Conservation (phyloP, 2,888 invertebrate genomes). For the Exocentrus adspersus region DNA sequence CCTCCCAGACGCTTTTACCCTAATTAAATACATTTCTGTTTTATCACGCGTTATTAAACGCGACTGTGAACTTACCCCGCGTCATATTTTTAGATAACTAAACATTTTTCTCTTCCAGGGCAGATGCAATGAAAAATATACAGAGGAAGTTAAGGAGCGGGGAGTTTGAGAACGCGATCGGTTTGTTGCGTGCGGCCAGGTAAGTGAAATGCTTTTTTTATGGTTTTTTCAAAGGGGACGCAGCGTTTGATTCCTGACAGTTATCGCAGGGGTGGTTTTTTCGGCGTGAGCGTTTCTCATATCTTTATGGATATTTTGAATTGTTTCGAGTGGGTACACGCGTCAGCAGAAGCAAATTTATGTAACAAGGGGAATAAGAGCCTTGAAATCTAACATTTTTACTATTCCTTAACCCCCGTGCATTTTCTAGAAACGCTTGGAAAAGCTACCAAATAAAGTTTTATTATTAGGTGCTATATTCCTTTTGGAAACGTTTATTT, state of each 20-base stretch:
- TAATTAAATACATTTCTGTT: conserved; percentile 17
- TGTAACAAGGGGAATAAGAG: no score
- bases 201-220: conserved; percentile 56
- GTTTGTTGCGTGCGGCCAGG: conserved; percentile 83
- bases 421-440: no score
- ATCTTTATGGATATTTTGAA: no score
- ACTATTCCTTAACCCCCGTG: no score
- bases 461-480: no score
- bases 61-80: not conserved
- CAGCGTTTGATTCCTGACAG: not conserved
- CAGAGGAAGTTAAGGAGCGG: conserved; percentile 79
- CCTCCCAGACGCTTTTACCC: conserved; percentile 13
- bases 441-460: no score
- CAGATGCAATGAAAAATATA: conserved; percentile 87
- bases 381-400: no score
- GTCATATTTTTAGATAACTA: not conserved
- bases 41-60: conserved; percentile 15
- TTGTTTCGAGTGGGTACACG: no score
- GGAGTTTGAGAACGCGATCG: conserved; percentile 81
- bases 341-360: no score
- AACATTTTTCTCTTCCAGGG: conserved; percentile 66
- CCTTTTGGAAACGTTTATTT: no score
- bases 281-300: no score
- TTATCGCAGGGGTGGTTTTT: not conserved
- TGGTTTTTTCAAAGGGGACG: not conserved